A percentile compares a stretch with the other conserved stretches of the same genome.
Conservation (phyloP, 92 coral and sea anemone genomes). For the Phenganax stokvisi region DNA sequence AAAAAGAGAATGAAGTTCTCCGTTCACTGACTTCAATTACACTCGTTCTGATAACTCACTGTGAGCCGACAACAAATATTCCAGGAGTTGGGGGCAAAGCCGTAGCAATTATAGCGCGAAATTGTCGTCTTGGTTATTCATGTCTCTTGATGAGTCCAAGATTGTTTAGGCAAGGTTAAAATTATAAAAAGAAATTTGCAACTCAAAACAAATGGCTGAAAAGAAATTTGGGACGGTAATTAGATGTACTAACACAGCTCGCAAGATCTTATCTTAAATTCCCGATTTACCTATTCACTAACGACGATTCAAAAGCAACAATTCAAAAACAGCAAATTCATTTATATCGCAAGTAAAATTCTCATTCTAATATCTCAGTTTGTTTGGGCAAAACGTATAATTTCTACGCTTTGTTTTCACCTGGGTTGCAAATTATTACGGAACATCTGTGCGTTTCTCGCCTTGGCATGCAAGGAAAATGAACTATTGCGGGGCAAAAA, state of each 20-base stretch:
- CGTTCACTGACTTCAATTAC: conserved; percentile 62
- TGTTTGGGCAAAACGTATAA: conserved; percentile 24
- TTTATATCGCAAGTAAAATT: not conserved
- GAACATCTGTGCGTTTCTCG: conserved; percentile 31
- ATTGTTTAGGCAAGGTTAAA: conserved; percentile 24
- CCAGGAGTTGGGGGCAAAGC: conserved; percentile 19
- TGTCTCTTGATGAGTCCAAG: not conserved
- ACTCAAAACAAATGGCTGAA: conserved; percentile 34
- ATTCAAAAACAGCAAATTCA: not conserved
- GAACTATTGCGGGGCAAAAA: not conserved
- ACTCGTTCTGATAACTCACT: conserved; percentile 10
- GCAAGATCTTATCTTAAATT: conserved; percentile 5
- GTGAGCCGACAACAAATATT: not conserved
- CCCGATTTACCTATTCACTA: not conserved
- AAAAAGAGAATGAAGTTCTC: conserved; percentile 99
- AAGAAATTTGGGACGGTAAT: conserved; percentile 37
- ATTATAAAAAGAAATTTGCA: conserved; percentile 7
- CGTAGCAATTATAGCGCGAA: not conserved
- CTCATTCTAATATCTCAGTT: not conserved
- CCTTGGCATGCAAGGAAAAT: conserved; percentile 24
- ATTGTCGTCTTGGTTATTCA: too few species aligned
- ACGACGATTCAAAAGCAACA: not conserved
- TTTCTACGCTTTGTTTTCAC: conserved; percentile 31
- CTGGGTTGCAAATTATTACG: conserved; percentile 25
- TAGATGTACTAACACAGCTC: conserved; percentile 30